phyloP scores from a whole-genome alignment of 2,113 vertebrate genomes.

The Pomatorhinus ruficollis region DNA sequence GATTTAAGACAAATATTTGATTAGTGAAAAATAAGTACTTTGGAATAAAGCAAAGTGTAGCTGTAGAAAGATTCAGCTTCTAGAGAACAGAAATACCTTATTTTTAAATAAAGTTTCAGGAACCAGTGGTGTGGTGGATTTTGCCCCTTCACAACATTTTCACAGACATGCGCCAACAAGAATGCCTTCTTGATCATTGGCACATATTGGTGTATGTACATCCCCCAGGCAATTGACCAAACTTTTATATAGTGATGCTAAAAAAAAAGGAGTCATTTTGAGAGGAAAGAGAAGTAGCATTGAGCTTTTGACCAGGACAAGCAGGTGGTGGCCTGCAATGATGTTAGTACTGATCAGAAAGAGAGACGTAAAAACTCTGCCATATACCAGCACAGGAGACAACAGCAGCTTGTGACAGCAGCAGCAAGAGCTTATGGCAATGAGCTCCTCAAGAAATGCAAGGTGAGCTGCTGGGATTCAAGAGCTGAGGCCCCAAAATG shows the following conservation, averaged over 20 bases:
- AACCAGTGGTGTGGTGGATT: background rate
- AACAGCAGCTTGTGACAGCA: background rate
- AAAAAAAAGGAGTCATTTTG: background rate
- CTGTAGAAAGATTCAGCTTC: background rate
- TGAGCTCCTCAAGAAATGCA: background rate
- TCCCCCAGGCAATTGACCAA: background rate
- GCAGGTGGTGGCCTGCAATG: background rate
- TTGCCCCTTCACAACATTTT: background rate
- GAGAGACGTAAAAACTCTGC: background rate
- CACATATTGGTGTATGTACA: background rate
- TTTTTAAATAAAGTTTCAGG: background rate
- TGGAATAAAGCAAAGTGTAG: background rate
- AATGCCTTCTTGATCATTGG: background rate
- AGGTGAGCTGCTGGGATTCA: background rate
- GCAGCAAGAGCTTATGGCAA: background rate
- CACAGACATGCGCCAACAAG: background rate
- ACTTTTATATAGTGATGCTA: background rate
- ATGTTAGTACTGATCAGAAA: background rate
- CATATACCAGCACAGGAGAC: background rate
- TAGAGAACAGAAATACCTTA: background rate
- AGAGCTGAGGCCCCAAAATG: background rate
- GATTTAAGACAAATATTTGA: background rate
- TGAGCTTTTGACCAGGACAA: background rate
- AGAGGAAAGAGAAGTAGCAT: background rate
- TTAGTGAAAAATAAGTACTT: background rate